Evolutionary conservation across 2,888 invertebrate genomes (phyloP).

Genomic region (Stratiomys singularior): DNA sequence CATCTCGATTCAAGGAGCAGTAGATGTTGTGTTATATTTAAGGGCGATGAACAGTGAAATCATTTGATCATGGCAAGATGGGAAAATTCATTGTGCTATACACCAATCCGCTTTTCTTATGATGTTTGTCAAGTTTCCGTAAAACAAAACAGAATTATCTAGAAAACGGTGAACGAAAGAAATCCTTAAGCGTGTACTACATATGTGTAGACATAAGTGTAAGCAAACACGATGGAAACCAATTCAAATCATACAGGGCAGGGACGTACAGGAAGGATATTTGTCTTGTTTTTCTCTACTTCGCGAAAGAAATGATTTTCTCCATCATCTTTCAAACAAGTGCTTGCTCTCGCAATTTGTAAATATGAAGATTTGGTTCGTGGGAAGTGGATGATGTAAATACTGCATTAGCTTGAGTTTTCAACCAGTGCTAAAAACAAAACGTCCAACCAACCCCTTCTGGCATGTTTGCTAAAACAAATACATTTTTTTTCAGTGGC

Average conservation of each 20-base stretch:
- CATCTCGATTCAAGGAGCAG: background rate
- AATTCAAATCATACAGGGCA: background rate
- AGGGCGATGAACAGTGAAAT: constrained; percentile 1
- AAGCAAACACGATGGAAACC: background rate
- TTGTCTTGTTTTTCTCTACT: no score
- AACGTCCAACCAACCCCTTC: background rate
- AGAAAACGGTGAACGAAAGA: no score
- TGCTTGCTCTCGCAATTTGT: background rate
- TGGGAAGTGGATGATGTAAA: constrained; percentile 6
- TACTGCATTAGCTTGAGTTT: background rate
- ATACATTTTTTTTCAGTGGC: background rate
- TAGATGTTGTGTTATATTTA: no score
- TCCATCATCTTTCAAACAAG: constrained; percentile 22
- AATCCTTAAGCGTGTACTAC: no score
- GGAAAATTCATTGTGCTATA: background rate
- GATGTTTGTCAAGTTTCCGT: background rate
- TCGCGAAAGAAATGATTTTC: constrained; percentile 25
- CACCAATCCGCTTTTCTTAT: constrained; percentile 5
- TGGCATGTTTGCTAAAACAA: constrained; percentile 30
- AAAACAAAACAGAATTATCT: no score
- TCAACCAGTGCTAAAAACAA: background rate
- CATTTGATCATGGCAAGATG: background rate
- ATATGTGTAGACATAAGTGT: background rate
- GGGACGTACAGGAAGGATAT: background rate
- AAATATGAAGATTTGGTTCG: background rate